Percentiles rank a stretch among this genome's conserved stretches.
Evolutionary conservation across 2,113 vertebrate genomes (phyloP).

Genomic region (Pungitius pungitius): DNA sequence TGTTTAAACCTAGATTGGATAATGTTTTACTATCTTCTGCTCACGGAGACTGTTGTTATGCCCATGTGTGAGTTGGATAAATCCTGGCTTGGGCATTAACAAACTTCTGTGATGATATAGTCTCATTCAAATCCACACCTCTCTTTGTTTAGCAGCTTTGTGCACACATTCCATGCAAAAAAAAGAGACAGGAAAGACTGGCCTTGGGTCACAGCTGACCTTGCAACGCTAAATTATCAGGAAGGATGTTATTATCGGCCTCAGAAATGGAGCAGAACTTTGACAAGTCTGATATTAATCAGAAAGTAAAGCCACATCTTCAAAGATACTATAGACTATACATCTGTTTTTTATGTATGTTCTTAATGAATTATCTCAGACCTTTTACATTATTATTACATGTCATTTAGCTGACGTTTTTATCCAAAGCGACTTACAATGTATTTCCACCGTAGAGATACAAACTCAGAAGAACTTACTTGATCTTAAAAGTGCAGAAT

Average conservation of each 20-base stretch:
- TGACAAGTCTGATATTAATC: background rate
- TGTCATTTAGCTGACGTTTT: too few relatives aligned
- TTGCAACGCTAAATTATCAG: slow-evolving; percentile 5
- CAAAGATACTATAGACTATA: background rate
- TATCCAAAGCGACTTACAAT: too few relatives aligned
- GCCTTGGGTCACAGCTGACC: background rate
- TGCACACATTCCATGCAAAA: background rate
- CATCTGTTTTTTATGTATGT: background rate
- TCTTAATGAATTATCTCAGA: background rate
- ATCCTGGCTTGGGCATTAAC: background rate
- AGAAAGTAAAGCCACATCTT: background rate
- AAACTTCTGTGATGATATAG: background rate
- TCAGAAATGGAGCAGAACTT: slow-evolving; percentile 3
- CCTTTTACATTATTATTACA: too few relatives aligned
- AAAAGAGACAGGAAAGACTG: slow-evolving; percentile 2
- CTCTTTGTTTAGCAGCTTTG: background rate
- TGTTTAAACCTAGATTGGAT: background rate
- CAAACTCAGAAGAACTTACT: too few relatives aligned
- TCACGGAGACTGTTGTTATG: background rate
- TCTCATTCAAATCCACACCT: background rate
- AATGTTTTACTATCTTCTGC: background rate
- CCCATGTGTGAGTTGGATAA: background rate
- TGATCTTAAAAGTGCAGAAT: background rate
- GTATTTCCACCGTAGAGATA: too few relatives aligned
- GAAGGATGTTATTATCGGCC: slow-evolving; percentile 18